These are phyloP conservation scores for Rhyacichthys aspro DNA, from an alignment of 2,797 vertebrate genomes.

Conservation along the genomic window DNA sequence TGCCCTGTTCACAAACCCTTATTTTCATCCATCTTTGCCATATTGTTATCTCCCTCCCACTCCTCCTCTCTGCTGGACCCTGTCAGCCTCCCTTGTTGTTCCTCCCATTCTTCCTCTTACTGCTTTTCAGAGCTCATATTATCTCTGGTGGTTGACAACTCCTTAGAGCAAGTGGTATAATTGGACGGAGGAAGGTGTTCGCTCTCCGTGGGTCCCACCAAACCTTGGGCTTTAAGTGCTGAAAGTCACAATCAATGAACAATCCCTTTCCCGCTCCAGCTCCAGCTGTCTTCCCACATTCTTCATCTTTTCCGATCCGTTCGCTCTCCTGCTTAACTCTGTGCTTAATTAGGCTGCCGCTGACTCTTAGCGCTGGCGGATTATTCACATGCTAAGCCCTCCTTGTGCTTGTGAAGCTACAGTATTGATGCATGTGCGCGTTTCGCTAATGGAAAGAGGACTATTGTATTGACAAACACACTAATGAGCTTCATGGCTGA, in stretches of 20 bases:
- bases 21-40: background rate
- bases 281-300: slow-evolving; percentile 27
- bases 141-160: slow-evolving; percentile 40
- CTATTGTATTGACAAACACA: slow-evolving; percentile 34
- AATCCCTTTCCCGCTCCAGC: slow-evolving; percentile 15
- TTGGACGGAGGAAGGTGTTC: slow-evolving; percentile 40
- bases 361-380: slow-evolving; percentile 28
- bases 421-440: slow-evolving; percentile 8
- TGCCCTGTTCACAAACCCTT: background rate
- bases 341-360: slow-evolving; percentile 50
- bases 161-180: slow-evolving; percentile 39
- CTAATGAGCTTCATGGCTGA: slow-evolving; percentile 59
- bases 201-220: slow-evolving; percentile 18
- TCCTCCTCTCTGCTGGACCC: slow-evolving; percentile 1
- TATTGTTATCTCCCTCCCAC: background rate
- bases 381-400: slow-evolving; percentile 27
- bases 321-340: slow-evolving; percentile 30
- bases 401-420: slow-evolving; percentile 9
- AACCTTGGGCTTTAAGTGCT: slow-evolving; percentile 28
- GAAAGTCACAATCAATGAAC: slow-evolving; percentile 42
- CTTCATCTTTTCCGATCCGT: slow-evolving; percentile 26
- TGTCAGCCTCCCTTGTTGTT: slow-evolving; percentile 13
- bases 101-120: slow-evolving; percentile 2
- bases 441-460: slow-evolving; percentile 23
- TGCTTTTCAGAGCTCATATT: slow-evolving; percentile 22